Percentiles rank a stretch among this genome's conserved stretches.
These are phyloP conservation scores for Poeciliopsis prolifica DNA, from an alignment of 2,113 vertebrate genomes.

Conservation along the genomic window DNA sequence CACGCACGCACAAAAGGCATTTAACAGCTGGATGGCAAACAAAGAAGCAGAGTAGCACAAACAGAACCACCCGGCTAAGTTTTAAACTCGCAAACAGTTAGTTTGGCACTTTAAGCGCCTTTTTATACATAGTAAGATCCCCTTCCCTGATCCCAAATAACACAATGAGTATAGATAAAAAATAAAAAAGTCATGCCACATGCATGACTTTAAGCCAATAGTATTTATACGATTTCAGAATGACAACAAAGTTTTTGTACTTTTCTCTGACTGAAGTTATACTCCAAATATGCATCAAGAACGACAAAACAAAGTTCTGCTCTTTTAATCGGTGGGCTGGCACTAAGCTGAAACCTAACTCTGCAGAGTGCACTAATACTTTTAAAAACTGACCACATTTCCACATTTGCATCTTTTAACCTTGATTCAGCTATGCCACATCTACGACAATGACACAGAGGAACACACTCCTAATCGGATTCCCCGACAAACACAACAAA, in stretches of 20 bases:
- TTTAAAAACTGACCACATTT: conserved; percentile 56
- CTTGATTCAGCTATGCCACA: conserved; percentile 28
- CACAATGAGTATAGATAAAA: conserved; percentile 44
- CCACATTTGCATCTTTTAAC: conserved; percentile 35
- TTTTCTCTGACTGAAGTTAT: conserved; percentile 20
- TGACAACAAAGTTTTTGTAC: conserved; percentile 17
- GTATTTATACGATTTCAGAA: conserved; percentile 55
- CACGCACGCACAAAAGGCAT: conserved; percentile 42
- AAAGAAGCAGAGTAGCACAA: conserved; percentile 42
- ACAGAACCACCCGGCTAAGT: conserved; percentile 38
- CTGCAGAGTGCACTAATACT: conserved; percentile 73
- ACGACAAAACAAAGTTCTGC: conserved; percentile 38
- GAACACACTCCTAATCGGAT: conserved; percentile 34
- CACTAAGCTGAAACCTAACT: conserved; percentile 30
- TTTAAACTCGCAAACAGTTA: conserved; percentile 46
- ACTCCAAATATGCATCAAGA: conserved; percentile 9
- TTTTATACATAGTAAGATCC: conserved; percentile 30
- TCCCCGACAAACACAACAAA: conserved; percentile 35
- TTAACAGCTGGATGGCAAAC: conserved; percentile 51
- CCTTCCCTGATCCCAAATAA: conserved; percentile 33
- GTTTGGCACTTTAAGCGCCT: conserved; percentile 50
- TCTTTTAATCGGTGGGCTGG: conserved; percentile 20
- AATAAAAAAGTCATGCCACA: conserved; percentile 35
- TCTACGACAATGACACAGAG: conserved; percentile 28
- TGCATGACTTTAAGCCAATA: conserved; percentile 38